Conservation (phyloP, 2,888 invertebrate genomes). For the Sisyra nigra region DNA sequence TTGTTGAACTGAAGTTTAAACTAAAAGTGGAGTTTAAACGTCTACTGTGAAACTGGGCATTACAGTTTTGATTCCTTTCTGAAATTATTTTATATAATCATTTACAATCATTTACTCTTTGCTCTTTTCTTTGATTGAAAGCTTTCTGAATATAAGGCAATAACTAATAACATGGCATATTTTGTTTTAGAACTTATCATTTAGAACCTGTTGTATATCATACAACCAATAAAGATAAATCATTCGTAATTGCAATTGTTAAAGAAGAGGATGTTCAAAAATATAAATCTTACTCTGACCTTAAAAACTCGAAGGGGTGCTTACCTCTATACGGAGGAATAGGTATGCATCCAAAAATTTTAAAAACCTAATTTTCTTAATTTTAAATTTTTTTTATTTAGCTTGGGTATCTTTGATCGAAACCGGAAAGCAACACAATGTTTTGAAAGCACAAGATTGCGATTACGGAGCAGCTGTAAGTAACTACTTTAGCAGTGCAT, state of each 20-base stretch:
- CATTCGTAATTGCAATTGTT: conserved; percentile 37
- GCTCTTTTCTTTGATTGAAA: no score
- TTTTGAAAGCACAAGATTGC: conserved; percentile 32
- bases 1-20: no score
- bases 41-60: no score
- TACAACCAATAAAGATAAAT: conserved; percentile 28
- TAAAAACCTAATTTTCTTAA: no score
- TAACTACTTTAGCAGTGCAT: conserved; percentile 38
- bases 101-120: no score
- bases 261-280: conserved; percentile 23
- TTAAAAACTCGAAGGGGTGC: conserved; percentile 39
- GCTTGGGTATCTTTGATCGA: conserved; percentile 47
- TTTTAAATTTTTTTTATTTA: conserved; percentile 17
- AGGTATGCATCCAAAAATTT: conserved; percentile 26
- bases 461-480: conserved; percentile 38
- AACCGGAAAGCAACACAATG: conserved; percentile 29
- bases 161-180: no score
- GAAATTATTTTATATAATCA: no score
- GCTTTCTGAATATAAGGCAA: no score
- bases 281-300: conserved; percentile 34
- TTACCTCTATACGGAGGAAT: conserved; percentile 52
- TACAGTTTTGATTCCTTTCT: no score
- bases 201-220: conserved; percentile 39
- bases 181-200: conserved; percentile 34
- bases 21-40: no score